These are phyloP conservation scores for Melanotaenia parkinsoni DNA, from an alignment of 2,797 vertebrate species.

Conservation along the genomic window DNA sequence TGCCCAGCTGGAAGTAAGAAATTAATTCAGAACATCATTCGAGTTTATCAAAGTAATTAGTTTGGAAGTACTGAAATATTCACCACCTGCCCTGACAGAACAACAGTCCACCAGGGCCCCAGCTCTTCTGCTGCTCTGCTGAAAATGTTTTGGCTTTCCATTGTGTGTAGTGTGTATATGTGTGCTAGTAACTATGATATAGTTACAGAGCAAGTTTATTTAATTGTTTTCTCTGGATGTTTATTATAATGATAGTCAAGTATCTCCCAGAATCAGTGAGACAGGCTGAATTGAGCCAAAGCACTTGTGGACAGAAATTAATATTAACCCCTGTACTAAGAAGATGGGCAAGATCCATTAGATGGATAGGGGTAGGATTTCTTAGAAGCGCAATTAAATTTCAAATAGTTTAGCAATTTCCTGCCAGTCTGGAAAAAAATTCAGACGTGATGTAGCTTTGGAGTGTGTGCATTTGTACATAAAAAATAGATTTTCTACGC, in stretches of 20 bases:
- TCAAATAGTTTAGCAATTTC: not conserved
- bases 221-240: not conserved
- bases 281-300: not conserved
- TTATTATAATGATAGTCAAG: not conserved
- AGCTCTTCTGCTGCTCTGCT: not conserved
- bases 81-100: slow-evolving; percentile 18
- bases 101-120: not conserved
- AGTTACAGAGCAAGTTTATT: not conserved
- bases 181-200: not conserved
- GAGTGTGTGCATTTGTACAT: slow-evolving; percentile 31
- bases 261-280: not conserved
- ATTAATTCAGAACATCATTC: not conserved
- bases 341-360: not conserved
- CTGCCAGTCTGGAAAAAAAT: slow-evolving; percentile 14
- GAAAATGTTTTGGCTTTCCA: not conserved
- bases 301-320: not conserved
- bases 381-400: not conserved
- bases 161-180: not conserved
- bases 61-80: slow-evolving; percentile 5
- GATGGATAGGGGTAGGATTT: not conserved
- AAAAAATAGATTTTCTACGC: not conserved
- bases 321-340: not conserved
- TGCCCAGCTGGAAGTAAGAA: not conserved
- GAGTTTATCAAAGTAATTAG: not conserved
- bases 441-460: slow-evolving; percentile 30